These are phyloP conservation scores for Hypomecis punctinalis DNA, from an alignment of 2,888 invertebrate genomes.

Conservation along the genomic window DNA sequence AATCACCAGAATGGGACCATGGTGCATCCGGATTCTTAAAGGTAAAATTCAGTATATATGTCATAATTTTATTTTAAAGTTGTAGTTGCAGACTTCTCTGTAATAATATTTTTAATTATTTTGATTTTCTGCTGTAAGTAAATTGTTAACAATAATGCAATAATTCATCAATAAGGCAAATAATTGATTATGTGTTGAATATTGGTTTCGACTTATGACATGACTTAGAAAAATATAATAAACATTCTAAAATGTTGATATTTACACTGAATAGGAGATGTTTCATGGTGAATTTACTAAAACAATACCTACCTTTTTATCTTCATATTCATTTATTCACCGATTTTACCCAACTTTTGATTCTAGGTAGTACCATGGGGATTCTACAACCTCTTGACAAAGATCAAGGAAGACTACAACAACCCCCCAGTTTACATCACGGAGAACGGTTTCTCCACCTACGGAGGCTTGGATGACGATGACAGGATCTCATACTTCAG, in stretches of 20 bases:
- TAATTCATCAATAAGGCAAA: too few species aligned
- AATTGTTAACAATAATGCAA: too few species aligned
- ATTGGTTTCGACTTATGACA: too few species aligned
- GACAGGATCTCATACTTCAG: constrained; percentile 63
- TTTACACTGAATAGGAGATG: background rate
- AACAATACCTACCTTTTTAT: too few species aligned
- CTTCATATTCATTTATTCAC: too few species aligned
- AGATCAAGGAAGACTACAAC: constrained; percentile 69
- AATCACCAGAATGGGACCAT: constrained; percentile 20
- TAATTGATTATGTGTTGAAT: too few species aligned
- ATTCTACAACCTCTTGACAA: constrained; percentile 77
- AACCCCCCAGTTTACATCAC: constrained; percentile 80
- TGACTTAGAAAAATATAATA: background rate
- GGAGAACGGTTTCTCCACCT: constrained; percentile 76
- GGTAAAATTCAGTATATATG: constrained; percentile 1
- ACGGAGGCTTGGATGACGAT: constrained; percentile 61
- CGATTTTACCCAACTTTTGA: background rate
- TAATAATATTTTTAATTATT: too few species aligned
- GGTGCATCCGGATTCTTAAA: constrained; percentile 26
- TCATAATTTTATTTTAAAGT: too few species aligned
- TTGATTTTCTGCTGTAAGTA: too few species aligned
- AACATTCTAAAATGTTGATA: background rate
- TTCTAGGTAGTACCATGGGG: constrained; percentile 71
- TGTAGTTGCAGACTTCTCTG: too few species aligned
- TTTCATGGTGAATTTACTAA: too few species aligned